Evolutionary conservation across 2,797 vertebrate species (phyloP).

Genomic region (Rhinella marina): DNA sequence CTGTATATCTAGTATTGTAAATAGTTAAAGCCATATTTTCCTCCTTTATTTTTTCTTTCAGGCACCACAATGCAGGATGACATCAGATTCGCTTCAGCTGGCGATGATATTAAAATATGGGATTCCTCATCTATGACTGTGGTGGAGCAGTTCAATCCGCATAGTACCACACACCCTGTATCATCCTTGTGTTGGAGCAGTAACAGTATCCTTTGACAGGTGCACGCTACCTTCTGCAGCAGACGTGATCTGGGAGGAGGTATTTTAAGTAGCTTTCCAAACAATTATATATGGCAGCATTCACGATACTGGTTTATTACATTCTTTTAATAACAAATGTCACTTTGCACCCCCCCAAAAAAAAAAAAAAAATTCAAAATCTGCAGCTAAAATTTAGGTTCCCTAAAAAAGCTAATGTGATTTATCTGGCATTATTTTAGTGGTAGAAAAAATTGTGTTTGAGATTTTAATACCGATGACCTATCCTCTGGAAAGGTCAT

Average conservation of each 20-base stretch:
- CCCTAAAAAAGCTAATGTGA: too few species aligned
- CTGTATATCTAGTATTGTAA: neutral
- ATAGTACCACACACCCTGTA: conserved; percentile 80
- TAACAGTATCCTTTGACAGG: conserved; percentile 90
- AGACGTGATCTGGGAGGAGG: neutral
- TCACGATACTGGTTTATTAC: neutral
- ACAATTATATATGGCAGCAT: neutral
- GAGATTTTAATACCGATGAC: too few species aligned
- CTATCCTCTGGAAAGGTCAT: too few species aligned
- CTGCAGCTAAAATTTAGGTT: too few species aligned
- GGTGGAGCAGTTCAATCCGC: conserved; percentile 93
- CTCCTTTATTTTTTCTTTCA: conserved; percentile 54
- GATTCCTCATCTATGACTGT: conserved; percentile 84
- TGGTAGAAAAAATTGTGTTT: too few species aligned
- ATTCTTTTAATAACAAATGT: neutral
- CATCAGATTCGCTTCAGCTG: conserved; percentile 87
- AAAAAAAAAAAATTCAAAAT: too few species aligned
- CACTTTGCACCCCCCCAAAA: too few species aligned
- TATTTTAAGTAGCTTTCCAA: neutral
- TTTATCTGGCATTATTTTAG: too few species aligned
- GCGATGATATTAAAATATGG: conserved; percentile 97
- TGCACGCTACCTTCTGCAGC: neutral
- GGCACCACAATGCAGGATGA: conserved; percentile 88
- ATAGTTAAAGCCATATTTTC: neutral
- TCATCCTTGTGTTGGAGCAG: conserved; percentile 91